Conservation (phyloP, 2,888 invertebrate genomes). For the Panopea generosa region DNA sequence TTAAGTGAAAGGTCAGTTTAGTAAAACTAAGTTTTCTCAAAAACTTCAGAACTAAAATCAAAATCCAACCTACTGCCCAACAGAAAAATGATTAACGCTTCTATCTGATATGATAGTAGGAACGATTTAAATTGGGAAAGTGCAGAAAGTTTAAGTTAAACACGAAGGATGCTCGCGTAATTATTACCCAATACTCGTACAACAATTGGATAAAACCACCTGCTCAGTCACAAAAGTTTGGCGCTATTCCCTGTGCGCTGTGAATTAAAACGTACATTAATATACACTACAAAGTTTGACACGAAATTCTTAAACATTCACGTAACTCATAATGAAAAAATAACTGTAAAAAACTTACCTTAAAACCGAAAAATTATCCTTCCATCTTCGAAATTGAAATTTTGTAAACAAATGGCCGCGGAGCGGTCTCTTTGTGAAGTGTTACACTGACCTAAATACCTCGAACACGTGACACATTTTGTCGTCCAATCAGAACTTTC, state of each 20-base stretch:
- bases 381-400: slow-evolving; percentile 60
- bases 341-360: slow-evolving; percentile 45
- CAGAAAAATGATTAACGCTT: neutral
- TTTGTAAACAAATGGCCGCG: slow-evolving; percentile 67
- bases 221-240: slow-evolving; percentile 22
- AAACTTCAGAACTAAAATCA: slow-evolving; percentile 4
- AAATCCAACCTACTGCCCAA: slow-evolving; percentile 1
- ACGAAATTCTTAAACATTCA: too few species aligned
- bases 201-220: slow-evolving; percentile 29
- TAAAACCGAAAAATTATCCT: slow-evolving; percentile 53
- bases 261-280: too few species aligned
- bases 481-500: slow-evolving; percentile 61
- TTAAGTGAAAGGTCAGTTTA: slow-evolving; percentile 20
- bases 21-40: neutral
- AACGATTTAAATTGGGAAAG: neutral
- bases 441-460: slow-evolving; percentile 68
- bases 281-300: too few species aligned
- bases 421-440: slow-evolving; percentile 64
- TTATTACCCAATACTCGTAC: slow-evolving; percentile 49
- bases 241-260: slow-evolving; percentile 12
- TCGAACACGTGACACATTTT: slow-evolving; percentile 63
- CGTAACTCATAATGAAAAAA: neutral
- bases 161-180: slow-evolving; percentile 20
- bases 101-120: neutral
- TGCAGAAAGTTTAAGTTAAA: slow-evolving; percentile 19